phyloP scores from a whole-genome alignment of 2,888 invertebrate genomes.

The Cosmia trapezina region DNA sequence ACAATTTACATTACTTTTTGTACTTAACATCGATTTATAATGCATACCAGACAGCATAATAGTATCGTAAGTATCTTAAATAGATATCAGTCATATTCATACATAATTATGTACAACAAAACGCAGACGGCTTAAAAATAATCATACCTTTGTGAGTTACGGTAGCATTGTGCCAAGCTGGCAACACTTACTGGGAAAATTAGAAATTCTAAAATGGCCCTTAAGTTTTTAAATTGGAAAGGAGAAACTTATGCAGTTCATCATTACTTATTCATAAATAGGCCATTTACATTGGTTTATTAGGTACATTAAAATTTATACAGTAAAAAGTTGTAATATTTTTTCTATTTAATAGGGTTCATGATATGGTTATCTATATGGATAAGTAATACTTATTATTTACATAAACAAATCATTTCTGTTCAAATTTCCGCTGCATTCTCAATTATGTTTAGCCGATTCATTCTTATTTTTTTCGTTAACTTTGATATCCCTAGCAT shows the following conservation, averaged over 20 bases:
- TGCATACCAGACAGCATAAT: slow-evolving; percentile 45
- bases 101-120: slow-evolving; percentile 39
- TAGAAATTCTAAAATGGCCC: slow-evolving; percentile 60
- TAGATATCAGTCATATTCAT: slow-evolving; percentile 57
- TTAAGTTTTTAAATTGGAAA: slow-evolving; percentile 59
- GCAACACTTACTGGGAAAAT: slow-evolving; percentile 60
- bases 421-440: slow-evolving; percentile 45
- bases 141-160: slow-evolving; percentile 60
- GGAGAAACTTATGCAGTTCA: slow-evolving; percentile 48
- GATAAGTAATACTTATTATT: slow-evolving; percentile 62
- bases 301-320: slow-evolving; percentile 55
- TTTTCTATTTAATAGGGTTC: slow-evolving; percentile 63
- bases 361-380: slow-evolving; percentile 69
- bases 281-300: slow-evolving; percentile 61
- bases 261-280: slow-evolving; percentile 52
- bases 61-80: no score
- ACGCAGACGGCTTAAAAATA: slow-evolving; percentile 42
- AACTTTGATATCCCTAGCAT: slow-evolving; percentile 47
- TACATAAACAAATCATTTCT: slow-evolving; percentile 57
- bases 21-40: slow-evolving; percentile 50
- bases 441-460: slow-evolving; percentile 17
- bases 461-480: slow-evolving; percentile 37
- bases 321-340: slow-evolving; percentile 64
- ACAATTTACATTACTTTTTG: slow-evolving; percentile 44
- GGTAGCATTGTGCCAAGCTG: slow-evolving; percentile 60